A percentile compares a stretch with the other conserved stretches of the same genome.
Conservation (phyloP, 1,140 invertebrate species). For the Meloidogyne chitwoodi region DNA sequence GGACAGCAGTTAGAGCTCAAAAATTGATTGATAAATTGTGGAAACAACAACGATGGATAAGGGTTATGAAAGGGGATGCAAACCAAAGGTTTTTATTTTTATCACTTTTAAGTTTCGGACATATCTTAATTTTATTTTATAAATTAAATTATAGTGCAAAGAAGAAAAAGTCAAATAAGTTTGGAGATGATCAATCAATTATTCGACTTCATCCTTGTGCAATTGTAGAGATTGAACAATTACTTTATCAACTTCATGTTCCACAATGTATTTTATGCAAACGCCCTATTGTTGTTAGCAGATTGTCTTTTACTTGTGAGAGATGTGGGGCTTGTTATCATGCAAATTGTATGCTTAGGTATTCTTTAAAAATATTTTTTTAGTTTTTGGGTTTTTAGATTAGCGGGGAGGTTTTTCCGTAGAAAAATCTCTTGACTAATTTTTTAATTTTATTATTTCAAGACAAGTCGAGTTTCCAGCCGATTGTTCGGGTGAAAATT, state of each 20-base stretch:
- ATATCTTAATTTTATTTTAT: too few species aligned
- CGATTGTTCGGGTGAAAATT: background rate
- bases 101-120: background rate
- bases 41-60: background rate
- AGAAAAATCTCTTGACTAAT: background rate
- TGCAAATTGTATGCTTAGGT: slow-evolving; percentile 20
- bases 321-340: slow-evolving; percentile 6
- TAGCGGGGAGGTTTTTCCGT: background rate
- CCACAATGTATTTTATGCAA: slow-evolving; percentile 21
- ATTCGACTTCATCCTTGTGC: slow-evolving; percentile 20
- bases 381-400: background rate
- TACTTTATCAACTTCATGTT: background rate
- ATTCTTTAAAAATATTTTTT: background rate
- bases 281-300: slow-evolving; percentile 10
- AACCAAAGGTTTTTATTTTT: slow-evolving; percentile 6
- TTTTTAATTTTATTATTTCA: background rate
- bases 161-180: background rate
- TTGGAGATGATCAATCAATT: background rate
- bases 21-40: slow-evolving; percentile 9
- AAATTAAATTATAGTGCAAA: background rate
- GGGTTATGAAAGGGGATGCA: slow-evolving; percentile 2
- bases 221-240: slow-evolving; percentile 8
- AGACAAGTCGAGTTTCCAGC: slow-evolving; percentile 9
- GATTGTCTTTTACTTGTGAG: slow-evolving; percentile 13
- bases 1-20: slow-evolving; percentile 6